These are phyloP conservation scores for Asbolus verrucosus DNA, from an alignment of 1,140 invertebrate species.

Conservation along the genomic window DNA sequence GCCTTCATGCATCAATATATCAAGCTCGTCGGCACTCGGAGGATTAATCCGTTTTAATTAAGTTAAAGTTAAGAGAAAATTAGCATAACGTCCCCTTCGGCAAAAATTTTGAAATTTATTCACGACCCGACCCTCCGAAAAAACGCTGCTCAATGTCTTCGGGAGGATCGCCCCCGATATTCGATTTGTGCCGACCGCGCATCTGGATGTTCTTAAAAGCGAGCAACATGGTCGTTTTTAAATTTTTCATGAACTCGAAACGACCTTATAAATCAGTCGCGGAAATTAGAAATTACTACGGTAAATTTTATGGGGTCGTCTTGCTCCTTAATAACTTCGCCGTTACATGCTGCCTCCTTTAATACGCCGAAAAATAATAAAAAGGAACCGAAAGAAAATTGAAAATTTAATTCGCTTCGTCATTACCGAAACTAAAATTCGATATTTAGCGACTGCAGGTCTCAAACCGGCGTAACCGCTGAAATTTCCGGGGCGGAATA, in stretches of 20 bases:
- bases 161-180: conserved; percentile 3
- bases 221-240: conserved; percentile 39
- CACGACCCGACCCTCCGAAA: background rate
- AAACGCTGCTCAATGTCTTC: conserved; percentile 1
- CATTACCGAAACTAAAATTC: too few species aligned
- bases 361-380: too few species aligned
- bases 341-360: too few species aligned
- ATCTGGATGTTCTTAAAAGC: conserved; percentile 40
- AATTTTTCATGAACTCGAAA: conserved; percentile 41
- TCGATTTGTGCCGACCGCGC: conserved; percentile 24
- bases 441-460: too few species aligned
- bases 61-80: background rate
- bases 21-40: background rate
- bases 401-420: too few species aligned
- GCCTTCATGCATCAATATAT: conserved; percentile 5
- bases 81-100: background rate
- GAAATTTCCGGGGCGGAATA: too few species aligned
- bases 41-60: conserved; percentile 1
- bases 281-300: conserved; percentile 43
- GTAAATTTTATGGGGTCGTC: background rate
- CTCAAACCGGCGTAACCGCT: too few species aligned
- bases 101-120: conserved; percentile 9
- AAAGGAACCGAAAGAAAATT: too few species aligned
- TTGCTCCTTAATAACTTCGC: background rate
- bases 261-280: conserved; percentile 44